A percentile compares a stretch with the other conserved stretches of the same genome.
phyloP scores from a whole-genome alignment of 2,113 vertebrate species.

The Microtus ochrogaster region DNA sequence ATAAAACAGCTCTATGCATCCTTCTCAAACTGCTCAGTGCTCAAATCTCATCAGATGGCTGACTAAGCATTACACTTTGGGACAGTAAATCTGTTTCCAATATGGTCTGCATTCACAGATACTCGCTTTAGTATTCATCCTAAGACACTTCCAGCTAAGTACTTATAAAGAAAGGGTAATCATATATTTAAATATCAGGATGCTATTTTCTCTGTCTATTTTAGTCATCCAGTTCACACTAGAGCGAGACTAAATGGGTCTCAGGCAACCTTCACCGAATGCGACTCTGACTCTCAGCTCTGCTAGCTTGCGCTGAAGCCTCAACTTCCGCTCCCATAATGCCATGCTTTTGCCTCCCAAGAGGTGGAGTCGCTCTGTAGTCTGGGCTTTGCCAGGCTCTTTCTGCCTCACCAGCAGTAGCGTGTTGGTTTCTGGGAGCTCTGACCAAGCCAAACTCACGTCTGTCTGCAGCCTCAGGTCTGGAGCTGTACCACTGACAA shows the following conservation, averaged over 20 bases:
- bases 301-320: background rate
- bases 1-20: conserved; percentile 90
- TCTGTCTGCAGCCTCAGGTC: background rate
- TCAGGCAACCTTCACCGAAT: conserved; percentile 30
- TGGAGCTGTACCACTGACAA: background rate
- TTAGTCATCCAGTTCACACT: conserved; percentile 72
- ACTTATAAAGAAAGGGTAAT: conserved; percentile 79
- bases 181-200: conserved; percentile 83
- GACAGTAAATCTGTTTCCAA: conserved; percentile 90
- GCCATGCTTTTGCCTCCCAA: background rate
- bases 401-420: background rate
- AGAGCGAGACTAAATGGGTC: conserved; percentile 54
- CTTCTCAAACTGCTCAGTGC: conserved; percentile 88
- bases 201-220: conserved; percentile 82
- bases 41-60: conserved; percentile 90
- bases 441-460: background rate
- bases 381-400: background rate
- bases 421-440: background rate
- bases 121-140: conserved; percentile 80
- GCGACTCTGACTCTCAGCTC: background rate
- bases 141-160: conserved; percentile 86
- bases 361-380: background rate
- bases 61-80: conserved; percentile 90
- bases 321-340: background rate
- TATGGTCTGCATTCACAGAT: conserved; percentile 88